A percentile compares a stretch with the other conserved stretches of the same genome.
These are phyloP conservation scores for Littorina saxatilis DNA, from an alignment of 1,140 invertebrate genomes.

Conservation along the genomic window DNA sequence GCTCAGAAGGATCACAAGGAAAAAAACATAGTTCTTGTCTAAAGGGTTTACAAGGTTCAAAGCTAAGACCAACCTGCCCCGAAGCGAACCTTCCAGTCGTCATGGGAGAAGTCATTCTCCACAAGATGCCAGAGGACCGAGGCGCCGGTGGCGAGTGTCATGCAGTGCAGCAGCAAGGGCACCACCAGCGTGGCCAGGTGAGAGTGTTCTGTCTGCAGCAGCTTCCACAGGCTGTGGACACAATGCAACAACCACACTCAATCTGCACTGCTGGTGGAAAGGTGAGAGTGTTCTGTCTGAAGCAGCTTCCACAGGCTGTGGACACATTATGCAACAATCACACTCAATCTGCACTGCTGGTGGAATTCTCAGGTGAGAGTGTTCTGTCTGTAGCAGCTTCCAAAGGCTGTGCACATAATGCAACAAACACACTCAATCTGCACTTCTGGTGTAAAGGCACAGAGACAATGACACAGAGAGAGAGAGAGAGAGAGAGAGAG, in stretches of 20 bases:
- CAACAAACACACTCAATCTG: background rate
- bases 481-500: too few relatives aligned
- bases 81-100: conserved; percentile 93
- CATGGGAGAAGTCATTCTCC: conserved; percentile 90
- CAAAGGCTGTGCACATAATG: conserved; percentile 84
- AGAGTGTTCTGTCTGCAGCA: conserved; percentile 94
- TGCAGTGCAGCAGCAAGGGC: conserved; percentile 94
- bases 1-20: too few relatives aligned
- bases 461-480: conserved; percentile 85
- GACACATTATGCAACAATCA: conserved; percentile 83
- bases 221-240: conserved; percentile 89
- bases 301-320: background rate
- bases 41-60: too few relatives aligned
- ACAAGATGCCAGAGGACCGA: conserved; percentile 97
- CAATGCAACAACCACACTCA: background rate
- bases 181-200: conserved; percentile 93
- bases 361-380: conserved; percentile 93
- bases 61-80: conserved; percentile 83
- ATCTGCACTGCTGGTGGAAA: conserved; percentile 90
- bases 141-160: conserved; percentile 92
- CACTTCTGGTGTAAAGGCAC: conserved; percentile 83
- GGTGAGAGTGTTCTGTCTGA: conserved; percentile 86
- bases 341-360: conserved; percentile 93
- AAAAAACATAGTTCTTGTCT: too few relatives aligned
- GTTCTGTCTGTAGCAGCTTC: conserved; percentile 93